Percentiles rank a stretch among this genome's conserved stretches.
phyloP scores from a whole-genome alignment of 1,140 invertebrate species.

The Drosophila navojoa region DNA sequence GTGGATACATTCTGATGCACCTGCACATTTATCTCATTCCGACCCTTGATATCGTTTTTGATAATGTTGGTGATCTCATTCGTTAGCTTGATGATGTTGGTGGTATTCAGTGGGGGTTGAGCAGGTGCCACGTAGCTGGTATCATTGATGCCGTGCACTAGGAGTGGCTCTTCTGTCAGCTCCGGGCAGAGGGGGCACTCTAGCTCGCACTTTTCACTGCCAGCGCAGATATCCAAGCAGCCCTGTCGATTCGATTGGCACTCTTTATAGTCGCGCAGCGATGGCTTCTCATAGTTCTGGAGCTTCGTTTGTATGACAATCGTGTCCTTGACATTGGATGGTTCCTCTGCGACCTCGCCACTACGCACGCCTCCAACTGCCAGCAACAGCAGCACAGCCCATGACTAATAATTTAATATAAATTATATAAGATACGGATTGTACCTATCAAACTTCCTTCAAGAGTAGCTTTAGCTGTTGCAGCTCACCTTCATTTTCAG shows the following conservation, averaged over 20 bases:
- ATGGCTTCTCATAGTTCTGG: slow-evolving; percentile 70
- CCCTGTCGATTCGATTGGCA: slow-evolving; percentile 54
- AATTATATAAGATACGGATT: slow-evolving; percentile 29
- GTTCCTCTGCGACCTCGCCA: neutral
- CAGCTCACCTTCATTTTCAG: slow-evolving; percentile 5
- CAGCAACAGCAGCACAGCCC: slow-evolving; percentile 25
- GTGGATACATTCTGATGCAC: slow-evolving; percentile 69
- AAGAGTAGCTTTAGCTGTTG: too few relatives aligned
- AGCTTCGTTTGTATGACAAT: slow-evolving; percentile 69
- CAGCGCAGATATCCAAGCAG: slow-evolving; percentile 46
- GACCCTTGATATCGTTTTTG: slow-evolving; percentile 51
- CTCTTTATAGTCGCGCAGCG: slow-evolving; percentile 65
- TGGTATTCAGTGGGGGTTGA: slow-evolving; percentile 54
- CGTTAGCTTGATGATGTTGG: slow-evolving; percentile 71
- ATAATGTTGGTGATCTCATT: slow-evolving; percentile 77
- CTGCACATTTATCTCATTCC: slow-evolving; percentile 60
- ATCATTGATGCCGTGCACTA: slow-evolving; percentile 75
- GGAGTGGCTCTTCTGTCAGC: slow-evolving; percentile 56
- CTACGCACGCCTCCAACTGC: slow-evolving; percentile 1
- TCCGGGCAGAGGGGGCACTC: slow-evolving; percentile 69
- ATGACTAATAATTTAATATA: slow-evolving; percentile 1
- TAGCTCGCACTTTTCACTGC: slow-evolving; percentile 22
- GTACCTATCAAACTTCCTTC: neutral
- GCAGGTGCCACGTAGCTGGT: slow-evolving; percentile 44
- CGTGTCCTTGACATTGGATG: slow-evolving; percentile 30